Conservation (phyloP, 2,888 invertebrate species). For the Callyntrura sp. region DNA sequence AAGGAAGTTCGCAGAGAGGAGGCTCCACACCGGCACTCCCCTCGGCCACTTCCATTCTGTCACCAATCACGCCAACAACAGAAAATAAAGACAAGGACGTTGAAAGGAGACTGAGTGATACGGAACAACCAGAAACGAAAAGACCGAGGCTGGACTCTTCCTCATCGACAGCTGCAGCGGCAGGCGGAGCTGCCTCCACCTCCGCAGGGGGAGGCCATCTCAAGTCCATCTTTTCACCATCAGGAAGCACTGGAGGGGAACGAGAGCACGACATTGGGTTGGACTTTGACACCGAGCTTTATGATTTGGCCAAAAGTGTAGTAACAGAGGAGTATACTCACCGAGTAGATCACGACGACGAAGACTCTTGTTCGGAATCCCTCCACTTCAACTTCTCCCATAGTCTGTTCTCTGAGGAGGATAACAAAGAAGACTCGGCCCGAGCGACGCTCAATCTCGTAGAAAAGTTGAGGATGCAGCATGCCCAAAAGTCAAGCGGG, state of each 20-base stretch:
- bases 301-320: constrained; percentile 83
- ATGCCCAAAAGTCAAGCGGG: constrained; percentile 88
- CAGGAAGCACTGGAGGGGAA: constrained; percentile 67
- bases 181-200: background rate
- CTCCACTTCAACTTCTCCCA: constrained; percentile 89
- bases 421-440: constrained; percentile 93
- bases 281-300: constrained; percentile 83
- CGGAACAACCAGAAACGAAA: constrained; percentile 82
- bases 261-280: constrained; percentile 80
- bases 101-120: constrained; percentile 32
- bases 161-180: constrained; percentile 32
- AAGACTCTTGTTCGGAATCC: constrained; percentile 71
- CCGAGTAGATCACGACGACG: constrained; percentile 72
- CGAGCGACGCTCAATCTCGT: constrained; percentile 94
- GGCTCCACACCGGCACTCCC: constrained; percentile 45
- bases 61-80: constrained; percentile 81
- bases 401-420: constrained; percentile 90
- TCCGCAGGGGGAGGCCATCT: background rate
- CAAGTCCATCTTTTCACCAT: constrained; percentile 83
- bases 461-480: constrained; percentile 92
- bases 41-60: constrained; percentile 71
- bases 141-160: constrained; percentile 80
- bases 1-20: background rate
- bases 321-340: constrained; percentile 82
- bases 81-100: constrained; percentile 80